phyloP scores from a whole-genome alignment of 2,113 vertebrate species.

The Burhinus bistriatus region DNA sequence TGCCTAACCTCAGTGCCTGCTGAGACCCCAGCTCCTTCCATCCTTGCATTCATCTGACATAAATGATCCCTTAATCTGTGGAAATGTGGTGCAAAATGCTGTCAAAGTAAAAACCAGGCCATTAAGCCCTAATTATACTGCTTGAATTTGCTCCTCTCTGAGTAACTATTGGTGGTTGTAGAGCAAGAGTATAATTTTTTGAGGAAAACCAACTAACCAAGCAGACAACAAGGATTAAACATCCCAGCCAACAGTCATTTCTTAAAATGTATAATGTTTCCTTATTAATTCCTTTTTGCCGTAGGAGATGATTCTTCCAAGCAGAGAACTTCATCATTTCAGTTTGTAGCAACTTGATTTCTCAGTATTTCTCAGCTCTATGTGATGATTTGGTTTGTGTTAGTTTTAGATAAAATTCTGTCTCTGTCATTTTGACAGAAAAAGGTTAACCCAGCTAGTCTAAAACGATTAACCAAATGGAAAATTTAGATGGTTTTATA shows the following conservation, averaged over 20 bases:
- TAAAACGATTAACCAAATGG: not conserved
- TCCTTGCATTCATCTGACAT: not conserved
- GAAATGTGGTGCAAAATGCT: not conserved
- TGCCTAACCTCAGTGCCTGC: not conserved
- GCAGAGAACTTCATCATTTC: not conserved
- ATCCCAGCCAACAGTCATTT: not conserved
- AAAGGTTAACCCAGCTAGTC: constrained; percentile 37
- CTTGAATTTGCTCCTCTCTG: not conserved
- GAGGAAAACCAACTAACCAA: not conserved
- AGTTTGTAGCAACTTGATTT: not conserved
- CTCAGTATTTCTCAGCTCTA: not conserved
- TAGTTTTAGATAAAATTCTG: not conserved
- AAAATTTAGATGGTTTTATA: not conserved
- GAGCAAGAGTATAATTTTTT: not conserved
- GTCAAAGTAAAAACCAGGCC: not conserved
- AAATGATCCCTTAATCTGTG: not conserved
- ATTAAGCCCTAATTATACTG: not conserved
- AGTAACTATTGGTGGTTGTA: not conserved
- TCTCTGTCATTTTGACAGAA: not conserved
- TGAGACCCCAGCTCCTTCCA: not conserved
- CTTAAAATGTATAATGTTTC: not conserved
- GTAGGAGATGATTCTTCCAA: not conserved
- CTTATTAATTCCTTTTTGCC: not conserved
- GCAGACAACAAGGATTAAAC: not conserved
- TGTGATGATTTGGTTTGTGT: not conserved